Evolutionary conservation across 2,888 invertebrate species (phyloP).

Genomic region (Dorcus parallelipipedus): DNA sequence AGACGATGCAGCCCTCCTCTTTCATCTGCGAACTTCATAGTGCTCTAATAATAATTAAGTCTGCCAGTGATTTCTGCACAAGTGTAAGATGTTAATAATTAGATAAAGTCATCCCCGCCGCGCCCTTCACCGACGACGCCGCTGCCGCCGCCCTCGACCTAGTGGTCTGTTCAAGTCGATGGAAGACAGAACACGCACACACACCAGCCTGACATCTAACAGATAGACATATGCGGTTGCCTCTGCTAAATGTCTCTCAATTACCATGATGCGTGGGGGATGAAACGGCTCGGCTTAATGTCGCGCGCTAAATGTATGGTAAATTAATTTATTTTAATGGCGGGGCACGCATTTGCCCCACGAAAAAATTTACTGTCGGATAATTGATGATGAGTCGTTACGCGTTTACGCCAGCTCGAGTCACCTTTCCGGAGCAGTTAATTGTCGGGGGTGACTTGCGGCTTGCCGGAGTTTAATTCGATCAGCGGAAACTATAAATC

Average conservation of each 20-base stretch:
- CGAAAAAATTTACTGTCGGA: too few relatives aligned
- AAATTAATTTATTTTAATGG: not conserved
- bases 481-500: too few relatives aligned
- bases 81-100: not conserved
- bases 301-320: not conserved
- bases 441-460: too few relatives aligned
- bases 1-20: too few relatives aligned
- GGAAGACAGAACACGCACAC: not conserved
- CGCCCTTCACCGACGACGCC: not conserved
- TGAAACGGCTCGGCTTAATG: not conserved
- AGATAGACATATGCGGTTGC: slow-evolving; percentile 36
- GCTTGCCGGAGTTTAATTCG: too few relatives aligned
- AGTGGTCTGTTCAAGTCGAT: not conserved
- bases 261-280: slow-evolving; percentile 20
- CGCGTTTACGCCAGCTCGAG: too few relatives aligned
- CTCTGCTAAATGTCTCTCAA: slow-evolving; percentile 50
- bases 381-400: too few relatives aligned
- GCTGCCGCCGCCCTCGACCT: not conserved
- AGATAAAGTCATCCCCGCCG: not conserved
- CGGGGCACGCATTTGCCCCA: not conserved
- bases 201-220: slow-evolving; percentile 1
- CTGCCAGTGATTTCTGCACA: not conserved
- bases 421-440: too few relatives aligned
- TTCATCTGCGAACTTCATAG: too few relatives aligned
- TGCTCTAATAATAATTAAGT: not conserved